Percentiles rank a stretch among this genome's conserved stretches.
Evolutionary conservation across 64 coral and sea anemone genomes (phyloP).

Genomic region (Montipora foliosa): DNA sequence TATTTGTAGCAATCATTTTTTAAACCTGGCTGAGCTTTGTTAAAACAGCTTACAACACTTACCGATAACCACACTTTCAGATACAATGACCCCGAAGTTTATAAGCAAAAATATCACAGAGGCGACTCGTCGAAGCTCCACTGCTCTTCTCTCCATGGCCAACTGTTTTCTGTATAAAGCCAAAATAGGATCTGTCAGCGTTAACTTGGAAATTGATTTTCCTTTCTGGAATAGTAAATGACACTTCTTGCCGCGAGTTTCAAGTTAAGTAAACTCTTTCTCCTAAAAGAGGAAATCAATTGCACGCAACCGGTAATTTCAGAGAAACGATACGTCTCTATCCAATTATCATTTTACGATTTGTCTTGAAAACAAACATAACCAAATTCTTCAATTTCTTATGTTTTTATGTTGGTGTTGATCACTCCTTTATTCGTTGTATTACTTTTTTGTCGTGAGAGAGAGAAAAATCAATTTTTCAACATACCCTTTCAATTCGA

Average conservation of each 20-base stretch:
- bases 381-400: background rate
- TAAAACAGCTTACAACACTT: background rate
- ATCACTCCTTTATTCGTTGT: too few species aligned
- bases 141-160: conserved; percentile 15
- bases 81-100: conserved; percentile 46
- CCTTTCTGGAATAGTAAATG: too few species aligned
- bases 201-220: background rate
- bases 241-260: background rate
- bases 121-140: conserved; percentile 18
- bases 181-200: background rate
- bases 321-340: background rate
- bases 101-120: conserved; percentile 46
- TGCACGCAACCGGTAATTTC: background rate
- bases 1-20: background rate
- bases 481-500: too few species aligned
- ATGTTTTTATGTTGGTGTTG: background rate
- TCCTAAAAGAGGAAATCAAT: background rate
- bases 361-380: conserved; percentile 8
- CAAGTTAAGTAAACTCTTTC: background rate
- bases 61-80: conserved; percentile 41
- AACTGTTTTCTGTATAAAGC: conserved; percentile 23
- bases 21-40: background rate
- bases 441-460: background rate
- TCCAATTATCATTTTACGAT: background rate
- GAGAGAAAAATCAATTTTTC: too few species aligned